phyloP scores from a whole-genome alignment of 2,113 vertebrate genomes.

The Syrrhaptes paradoxus region DNA sequence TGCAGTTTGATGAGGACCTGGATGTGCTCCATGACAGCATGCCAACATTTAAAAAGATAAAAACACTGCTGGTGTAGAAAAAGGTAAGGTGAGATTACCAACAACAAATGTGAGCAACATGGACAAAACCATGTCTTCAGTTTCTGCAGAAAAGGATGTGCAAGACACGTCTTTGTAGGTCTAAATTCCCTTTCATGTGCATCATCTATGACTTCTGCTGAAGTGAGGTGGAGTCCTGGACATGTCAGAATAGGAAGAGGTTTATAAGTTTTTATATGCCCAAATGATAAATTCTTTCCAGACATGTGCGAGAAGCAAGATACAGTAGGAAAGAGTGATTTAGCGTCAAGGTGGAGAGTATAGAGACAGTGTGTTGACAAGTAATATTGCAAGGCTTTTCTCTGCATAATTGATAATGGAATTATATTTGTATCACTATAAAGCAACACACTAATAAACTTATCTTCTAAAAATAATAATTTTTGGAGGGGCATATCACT shows the following conservation, averaged over 20 bases:
- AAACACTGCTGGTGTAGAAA: not conserved
- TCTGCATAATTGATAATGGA: not conserved
- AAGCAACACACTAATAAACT: not conserved
- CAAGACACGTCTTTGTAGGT: not conserved
- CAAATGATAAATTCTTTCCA: not conserved
- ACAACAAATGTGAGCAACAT: not conserved
- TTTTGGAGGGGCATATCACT: not conserved
- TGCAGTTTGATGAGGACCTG: not conserved
- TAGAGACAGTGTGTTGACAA: not conserved
- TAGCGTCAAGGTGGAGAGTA: not conserved
- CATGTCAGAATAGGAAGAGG: not conserved
- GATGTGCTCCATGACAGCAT: not conserved
- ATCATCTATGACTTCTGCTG: not conserved
- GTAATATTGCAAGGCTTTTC: not conserved
- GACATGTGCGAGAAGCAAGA: not conserved
- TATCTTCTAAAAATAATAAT: not conserved
- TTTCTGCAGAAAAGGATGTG: not conserved
- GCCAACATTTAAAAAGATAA: slow-evolving; percentile 3
- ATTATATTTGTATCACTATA: not conserved
- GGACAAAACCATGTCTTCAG: not conserved
- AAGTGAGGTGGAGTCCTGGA: not conserved
- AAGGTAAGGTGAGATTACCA: not conserved
- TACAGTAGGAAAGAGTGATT: not conserved
- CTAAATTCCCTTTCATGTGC: not conserved
- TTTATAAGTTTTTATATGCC: not conserved